Base-by-base conservation (phyloP, 2,113 vertebrate genomes). In the Callaeas wilsoni region DNA sequence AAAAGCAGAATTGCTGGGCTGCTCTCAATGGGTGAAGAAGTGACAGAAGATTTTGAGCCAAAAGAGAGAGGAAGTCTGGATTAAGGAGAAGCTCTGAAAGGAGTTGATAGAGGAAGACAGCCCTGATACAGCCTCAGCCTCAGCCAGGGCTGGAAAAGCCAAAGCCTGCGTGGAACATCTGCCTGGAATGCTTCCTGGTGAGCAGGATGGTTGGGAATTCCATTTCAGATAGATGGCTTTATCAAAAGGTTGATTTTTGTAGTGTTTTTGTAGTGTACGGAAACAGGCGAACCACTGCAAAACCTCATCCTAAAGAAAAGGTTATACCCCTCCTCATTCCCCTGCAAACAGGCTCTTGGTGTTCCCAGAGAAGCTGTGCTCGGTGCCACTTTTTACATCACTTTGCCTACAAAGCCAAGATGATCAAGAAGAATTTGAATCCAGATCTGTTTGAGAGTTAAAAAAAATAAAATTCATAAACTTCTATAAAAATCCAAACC, bases 401-500 rank as follows among this genome's bases (percentile, higher is more conserved):
- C 57, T 90, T 60, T 78, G 53, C 41, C 74, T 83, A 37, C 52
- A 92, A 91, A 96, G 56, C 59, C 83, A 96, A 44, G 64, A 86
- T 42, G 35, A 91, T 62, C 44, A 35, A 73, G 44, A 87, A 81
- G 39, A 26, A 42, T 32, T 82, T 78, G 52, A 84, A 84, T 73
- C 32, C n/a, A 62, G 49, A 77, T 52, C 59, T 33, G 44, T 22
- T 37, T 5, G 2, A 89, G 35, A 84, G 12, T 4, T 37, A 81
- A 87, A 71, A 73, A 70, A 79, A 80, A 64, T 22, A 64, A 52
- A 67, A 75, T 59, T 47, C 30, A 57, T 33, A 59, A 89, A 39
- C 37, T 9, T n/a, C 93, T 90, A 77, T 77, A 93, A 95, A 95
- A 96, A 85, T 37, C 67, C 26, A 30, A 86, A 65, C 46, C 32